These are phyloP conservation scores for Cheirogaleus major DNA, from an alignment of 2,797 vertebrate genomes.

Conservation along the genomic window DNA sequence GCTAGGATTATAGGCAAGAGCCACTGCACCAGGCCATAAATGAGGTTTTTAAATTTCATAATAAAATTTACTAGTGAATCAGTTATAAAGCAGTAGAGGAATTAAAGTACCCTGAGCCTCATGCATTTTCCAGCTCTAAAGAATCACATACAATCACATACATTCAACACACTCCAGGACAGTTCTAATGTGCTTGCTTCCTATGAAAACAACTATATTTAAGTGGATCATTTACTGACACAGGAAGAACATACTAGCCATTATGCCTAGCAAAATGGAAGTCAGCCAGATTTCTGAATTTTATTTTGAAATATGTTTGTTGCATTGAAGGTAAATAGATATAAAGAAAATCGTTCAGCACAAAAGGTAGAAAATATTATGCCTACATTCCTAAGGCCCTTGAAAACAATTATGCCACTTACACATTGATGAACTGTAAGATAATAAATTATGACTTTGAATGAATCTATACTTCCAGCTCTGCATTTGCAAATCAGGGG, in stretches of 20 bases:
- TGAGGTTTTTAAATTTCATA: not conserved
- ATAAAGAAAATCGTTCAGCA: constrained; percentile 58
- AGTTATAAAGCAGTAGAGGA: constrained; percentile 2
- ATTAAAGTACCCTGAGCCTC: not conserved
- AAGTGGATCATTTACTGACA: constrained; percentile 43
- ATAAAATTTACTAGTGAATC: not conserved
- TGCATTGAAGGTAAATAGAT: not conserved
- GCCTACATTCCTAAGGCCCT: not conserved
- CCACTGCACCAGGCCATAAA: too few species aligned
- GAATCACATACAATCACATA: not conserved
- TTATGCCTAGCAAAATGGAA: constrained; percentile 44
- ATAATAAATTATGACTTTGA: not conserved
- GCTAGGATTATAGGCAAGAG: too few species aligned
- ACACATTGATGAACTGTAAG: not conserved
- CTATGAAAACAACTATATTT: not conserved
- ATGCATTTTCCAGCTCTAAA: not conserved
- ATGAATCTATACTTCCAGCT: not conserved
- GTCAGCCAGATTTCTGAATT: constrained; percentile 43
- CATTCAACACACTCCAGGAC: not conserved
- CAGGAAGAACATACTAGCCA: not conserved
- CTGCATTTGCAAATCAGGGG: not conserved
- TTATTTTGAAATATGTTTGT: not conserved
- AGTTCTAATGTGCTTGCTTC: not conserved
- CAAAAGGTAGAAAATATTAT: constrained; percentile 17
- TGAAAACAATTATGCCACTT: not conserved